Percentiles rank a stretch among this genome's conserved stretches.
phyloP scores from a whole-genome alignment of 2,888 invertebrate genomes.

The Corythucha ciliata region DNA sequence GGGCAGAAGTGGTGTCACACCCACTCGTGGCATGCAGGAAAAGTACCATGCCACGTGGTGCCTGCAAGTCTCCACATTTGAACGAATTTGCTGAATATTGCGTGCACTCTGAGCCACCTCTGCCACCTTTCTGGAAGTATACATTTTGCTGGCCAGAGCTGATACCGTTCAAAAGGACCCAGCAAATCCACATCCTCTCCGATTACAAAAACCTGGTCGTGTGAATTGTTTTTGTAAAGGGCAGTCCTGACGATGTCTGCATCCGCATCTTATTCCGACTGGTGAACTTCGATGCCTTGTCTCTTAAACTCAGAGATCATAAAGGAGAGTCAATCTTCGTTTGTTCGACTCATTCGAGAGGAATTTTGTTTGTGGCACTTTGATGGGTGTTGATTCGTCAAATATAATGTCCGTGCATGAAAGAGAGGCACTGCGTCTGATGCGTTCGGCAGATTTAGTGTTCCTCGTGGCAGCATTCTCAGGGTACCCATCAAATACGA shows the following conservation, averaged over 20 bases:
- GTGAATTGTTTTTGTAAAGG: too few species aligned
- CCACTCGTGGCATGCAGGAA: constrained; percentile 10
- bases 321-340: not conserved
- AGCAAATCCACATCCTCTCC: constrained; percentile 5
- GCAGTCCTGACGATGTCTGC: constrained; percentile 1
- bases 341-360: too few species aligned
- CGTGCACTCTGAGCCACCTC: not conserved
- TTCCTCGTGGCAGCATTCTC: too few species aligned
- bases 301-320: constrained; percentile 5
- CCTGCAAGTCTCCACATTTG: not conserved
- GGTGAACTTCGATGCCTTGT: not conserved
- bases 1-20: constrained; percentile 7
- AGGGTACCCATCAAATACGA: too few species aligned
- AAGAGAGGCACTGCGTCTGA: too few species aligned
- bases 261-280: constrained; percentile 2
- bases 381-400: too few species aligned
- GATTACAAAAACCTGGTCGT: not conserved
- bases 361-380: too few species aligned
- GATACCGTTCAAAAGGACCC: constrained; percentile 4
- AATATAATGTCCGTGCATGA: too few species aligned
- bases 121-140: constrained; percentile 6
- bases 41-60: not conserved
- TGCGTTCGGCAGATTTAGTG: too few species aligned
- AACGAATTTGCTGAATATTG: not conserved
- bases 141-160: not conserved